phyloP scores from a whole-genome alignment of 2,113 vertebrate species.

The Gobio gobio region DNA sequence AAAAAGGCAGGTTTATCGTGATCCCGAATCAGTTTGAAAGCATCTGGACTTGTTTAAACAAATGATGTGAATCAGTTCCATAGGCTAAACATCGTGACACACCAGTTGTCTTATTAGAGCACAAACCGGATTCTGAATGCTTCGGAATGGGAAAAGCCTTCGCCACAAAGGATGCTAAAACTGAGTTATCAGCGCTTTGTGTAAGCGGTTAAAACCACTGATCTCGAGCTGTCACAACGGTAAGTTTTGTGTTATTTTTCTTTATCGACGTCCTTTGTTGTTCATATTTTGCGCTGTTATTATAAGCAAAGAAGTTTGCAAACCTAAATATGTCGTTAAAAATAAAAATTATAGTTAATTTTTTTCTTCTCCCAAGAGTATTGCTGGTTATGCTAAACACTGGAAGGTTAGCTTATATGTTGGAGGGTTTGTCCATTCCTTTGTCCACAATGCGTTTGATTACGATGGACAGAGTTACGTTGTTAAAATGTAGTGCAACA shows the following conservation, averaged over 20 bases:
- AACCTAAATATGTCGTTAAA: background rate
- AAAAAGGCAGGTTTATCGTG: background rate
- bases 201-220: background rate
- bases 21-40: background rate
- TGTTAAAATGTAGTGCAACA: background rate
- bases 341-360: background rate
- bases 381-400: background rate
- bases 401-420: background rate
- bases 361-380: background rate
- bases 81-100: background rate
- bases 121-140: background rate
- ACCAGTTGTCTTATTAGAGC: background rate
- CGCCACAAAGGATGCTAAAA: slow-evolving; percentile 11
- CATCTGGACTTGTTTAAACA: background rate
- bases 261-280: no score
- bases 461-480: background rate
- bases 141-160: background rate
- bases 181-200: background rate
- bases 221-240: background rate
- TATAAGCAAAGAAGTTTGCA: background rate
- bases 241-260: background rate
- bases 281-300: background rate
- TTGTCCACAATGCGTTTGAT: background rate
- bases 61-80: background rate
- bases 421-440: background rate